Conservation (phyloP, 2,113 vertebrate genomes). For the Gobio gobio region DNA sequence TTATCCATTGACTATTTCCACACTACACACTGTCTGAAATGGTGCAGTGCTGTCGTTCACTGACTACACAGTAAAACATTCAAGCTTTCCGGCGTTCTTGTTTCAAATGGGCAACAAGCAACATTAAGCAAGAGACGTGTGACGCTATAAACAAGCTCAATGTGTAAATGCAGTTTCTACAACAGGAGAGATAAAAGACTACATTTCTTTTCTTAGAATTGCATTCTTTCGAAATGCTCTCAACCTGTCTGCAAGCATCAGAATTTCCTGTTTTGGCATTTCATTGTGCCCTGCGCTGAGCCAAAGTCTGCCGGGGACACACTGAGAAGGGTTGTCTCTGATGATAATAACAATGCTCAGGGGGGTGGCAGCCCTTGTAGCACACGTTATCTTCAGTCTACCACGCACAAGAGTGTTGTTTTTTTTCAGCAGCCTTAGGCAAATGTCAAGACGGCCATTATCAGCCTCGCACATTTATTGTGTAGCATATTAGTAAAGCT, state of each 20-base stretch:
- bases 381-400: constrained; percentile 55
- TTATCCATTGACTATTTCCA: not conserved
- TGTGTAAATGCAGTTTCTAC: not conserved
- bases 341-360: constrained; percentile 56
- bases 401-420: constrained; percentile 34
- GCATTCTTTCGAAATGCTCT: not conserved
- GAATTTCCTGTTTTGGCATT: constrained; percentile 29
- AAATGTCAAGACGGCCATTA: constrained; percentile 51
- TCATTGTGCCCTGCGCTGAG: constrained; percentile 11
- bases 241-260: not conserved
- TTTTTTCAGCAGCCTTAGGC: constrained; percentile 36
- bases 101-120: not conserved
- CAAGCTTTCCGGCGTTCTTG: not conserved
- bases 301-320: constrained; percentile 5
- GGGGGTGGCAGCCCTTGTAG: constrained; percentile 41
- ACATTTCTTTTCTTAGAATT: constrained; percentile 15
- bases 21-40: not conserved
- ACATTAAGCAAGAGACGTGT: not conserved
- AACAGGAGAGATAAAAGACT: constrained; percentile 19
- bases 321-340: constrained; percentile 19
- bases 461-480: constrained; percentile 41
- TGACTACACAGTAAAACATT: not conserved
- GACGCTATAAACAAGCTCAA: not conserved
- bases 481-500: constrained; percentile 55
- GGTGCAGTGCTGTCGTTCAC: not conserved